These are phyloP conservation scores for Orchestia grillus DNA, from an alignment of 1,140 invertebrate genomes.

Conservation along the genomic window DNA sequence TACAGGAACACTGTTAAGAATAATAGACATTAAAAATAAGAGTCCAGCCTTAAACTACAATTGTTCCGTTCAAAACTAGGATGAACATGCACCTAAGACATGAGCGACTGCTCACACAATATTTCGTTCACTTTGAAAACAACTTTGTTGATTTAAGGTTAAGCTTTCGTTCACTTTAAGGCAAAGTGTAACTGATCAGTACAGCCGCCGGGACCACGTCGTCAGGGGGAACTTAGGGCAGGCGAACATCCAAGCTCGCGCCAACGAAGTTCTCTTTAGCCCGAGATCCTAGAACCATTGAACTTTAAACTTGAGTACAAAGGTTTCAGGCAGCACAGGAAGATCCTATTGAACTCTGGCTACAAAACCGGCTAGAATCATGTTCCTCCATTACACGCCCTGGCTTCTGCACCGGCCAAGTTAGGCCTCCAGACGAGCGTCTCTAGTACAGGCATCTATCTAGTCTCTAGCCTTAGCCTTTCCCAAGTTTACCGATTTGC, in stretches of 20 bases:
- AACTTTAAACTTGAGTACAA: neutral
- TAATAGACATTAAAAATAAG: no score
- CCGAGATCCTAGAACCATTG: neutral
- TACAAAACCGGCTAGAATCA: neutral
- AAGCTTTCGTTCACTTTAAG: no score
- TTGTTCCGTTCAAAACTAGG: no score
- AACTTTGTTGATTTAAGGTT: no score
- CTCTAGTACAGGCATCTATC: no score
- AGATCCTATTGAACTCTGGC: neutral
- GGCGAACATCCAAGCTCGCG: neutral
- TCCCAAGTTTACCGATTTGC: no score
- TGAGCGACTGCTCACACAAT: no score
- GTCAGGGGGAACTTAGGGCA: neutral
- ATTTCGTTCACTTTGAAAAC: no score
- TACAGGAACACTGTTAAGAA: no score
- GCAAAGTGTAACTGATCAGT: neutral
- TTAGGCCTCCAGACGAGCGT: neutral
- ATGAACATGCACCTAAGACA: no score
- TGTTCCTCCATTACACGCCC: neutral
- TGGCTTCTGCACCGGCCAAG: neutral
- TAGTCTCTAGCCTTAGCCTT: no score
- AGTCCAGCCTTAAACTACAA: no score
- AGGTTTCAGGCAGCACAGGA: neutral
- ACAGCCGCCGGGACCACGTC: neutral
- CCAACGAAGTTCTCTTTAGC: neutral